Base-by-base conservation (phyloP, 2,797 vertebrate species). In the Hydrophis major region DNA sequence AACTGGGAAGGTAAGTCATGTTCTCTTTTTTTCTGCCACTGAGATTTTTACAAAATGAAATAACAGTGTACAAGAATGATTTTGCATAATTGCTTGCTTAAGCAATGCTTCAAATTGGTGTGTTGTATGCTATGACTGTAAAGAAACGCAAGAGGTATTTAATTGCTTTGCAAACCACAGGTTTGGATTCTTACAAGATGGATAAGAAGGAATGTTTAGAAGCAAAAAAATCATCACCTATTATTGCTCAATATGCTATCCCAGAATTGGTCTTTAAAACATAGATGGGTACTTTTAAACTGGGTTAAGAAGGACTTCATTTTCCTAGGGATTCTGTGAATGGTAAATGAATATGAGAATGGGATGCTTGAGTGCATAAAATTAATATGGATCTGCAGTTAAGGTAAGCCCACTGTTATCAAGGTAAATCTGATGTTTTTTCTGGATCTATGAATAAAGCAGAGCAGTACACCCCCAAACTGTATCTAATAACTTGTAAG, bases 161-260 rank as follows among this genome's bases (percentile, higher is more conserved):
- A 96, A 94, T 94, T 61, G 20, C 59, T 94, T 88, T 32, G 42
- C 93, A 94, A 95, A 95, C 87, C 74, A 56, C 0, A 89, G 89
- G 74, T 91, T 93, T 96, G 56, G 83, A 88, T 61, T 93, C 93
- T 91, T 90, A 2, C 22, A 92, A 94, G 91, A 47, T 47, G 74
- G 88, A 88, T 91, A 92, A 88, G 90, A 27, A 61, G 86, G 66
- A 42, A 89, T n/a, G 53, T 87, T 95, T 47, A 42, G 92, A 93
- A 90, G 74, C 25, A 94, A 95, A 93, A 95, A 92, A 87, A 12
- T 0, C 10, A 11, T 1, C 53, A 92, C 95, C 87, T 25, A 1
- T 32, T 93, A 89, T 92, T 92, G 20, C 88, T 89, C 91, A 92
- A 61, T 90, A 90, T 89, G 87, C 91, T 91, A 61, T 50, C 10